A percentile compares a stretch with the other conserved stretches of the same genome.
Evolutionary conservation across 2,797 vertebrate genomes (phyloP).

Genomic region (Sebastolobus alascanus): DNA sequence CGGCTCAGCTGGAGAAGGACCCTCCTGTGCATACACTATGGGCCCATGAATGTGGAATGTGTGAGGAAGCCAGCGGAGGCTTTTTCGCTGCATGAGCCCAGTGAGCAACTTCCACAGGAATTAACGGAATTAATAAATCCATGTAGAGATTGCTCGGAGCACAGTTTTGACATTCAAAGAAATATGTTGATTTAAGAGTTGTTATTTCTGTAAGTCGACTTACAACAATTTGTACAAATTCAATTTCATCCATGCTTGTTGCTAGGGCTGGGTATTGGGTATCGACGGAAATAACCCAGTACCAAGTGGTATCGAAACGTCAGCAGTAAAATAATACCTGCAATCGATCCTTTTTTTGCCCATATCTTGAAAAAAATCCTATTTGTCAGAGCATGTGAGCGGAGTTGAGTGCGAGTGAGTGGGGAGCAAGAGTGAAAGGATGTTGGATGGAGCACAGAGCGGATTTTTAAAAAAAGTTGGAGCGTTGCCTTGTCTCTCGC

Average conservation of each 20-base stretch:
- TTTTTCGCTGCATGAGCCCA: neutral
- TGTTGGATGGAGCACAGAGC: too few species aligned
- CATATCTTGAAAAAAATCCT: too few species aligned
- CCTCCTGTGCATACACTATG: neutral
- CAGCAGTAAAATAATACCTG: neutral
- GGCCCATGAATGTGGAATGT: neutral
- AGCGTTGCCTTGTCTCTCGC: too few species aligned
- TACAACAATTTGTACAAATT: neutral
- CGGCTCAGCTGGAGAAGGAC: neutral
- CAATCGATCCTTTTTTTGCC: too few species aligned
- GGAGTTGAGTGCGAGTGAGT: too few species aligned
- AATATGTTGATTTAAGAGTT: neutral
- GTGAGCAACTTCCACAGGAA: neutral
- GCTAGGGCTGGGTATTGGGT: neutral
- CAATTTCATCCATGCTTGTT: neutral
- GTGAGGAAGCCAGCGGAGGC: neutral
- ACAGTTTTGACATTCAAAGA: neutral
- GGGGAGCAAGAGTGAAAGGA: too few species aligned
- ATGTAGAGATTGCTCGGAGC: neutral
- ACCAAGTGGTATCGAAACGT: neutral
- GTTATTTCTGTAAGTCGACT: neutral
- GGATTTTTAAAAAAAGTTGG: too few species aligned
- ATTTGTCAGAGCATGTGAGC: too few species aligned
- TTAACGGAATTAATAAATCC: neutral
- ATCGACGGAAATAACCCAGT: neutral